phyloP scores from a whole-genome alignment of 2,888 invertebrate genomes.

The Camptogramma bilineatum region DNA sequence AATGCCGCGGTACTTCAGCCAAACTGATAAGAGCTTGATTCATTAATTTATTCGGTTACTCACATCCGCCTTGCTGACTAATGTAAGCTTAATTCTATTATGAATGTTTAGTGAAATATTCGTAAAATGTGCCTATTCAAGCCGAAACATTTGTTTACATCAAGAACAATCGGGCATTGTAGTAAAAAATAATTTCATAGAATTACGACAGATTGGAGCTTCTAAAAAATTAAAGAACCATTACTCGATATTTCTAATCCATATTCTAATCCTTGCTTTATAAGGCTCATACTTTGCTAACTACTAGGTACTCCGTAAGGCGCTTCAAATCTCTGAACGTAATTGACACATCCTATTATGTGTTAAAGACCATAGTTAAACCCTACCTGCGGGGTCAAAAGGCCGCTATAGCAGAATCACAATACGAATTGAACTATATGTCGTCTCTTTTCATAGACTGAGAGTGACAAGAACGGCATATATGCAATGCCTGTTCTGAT shows the following conservation, averaged over 20 bases:
- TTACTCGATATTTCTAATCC: not conserved
- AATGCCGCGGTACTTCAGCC: constrained; percentile 14
- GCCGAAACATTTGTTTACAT: not conserved
- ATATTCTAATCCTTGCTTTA: not conserved
- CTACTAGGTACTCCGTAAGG: too few relatives aligned
- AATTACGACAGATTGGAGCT: not conserved
- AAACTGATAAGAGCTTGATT: constrained; percentile 72
- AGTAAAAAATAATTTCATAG: not conserved
- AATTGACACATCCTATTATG: too few relatives aligned
- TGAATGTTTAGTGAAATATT: constrained; percentile 15
- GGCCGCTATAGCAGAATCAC: too few relatives aligned
- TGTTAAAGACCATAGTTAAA: not conserved
- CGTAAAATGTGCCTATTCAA: not conserved
- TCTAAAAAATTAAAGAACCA: too few relatives aligned
- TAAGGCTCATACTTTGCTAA: not conserved
- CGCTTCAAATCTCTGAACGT: too few relatives aligned
- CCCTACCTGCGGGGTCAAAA: too few relatives aligned
- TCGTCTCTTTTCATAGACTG: too few relatives aligned
- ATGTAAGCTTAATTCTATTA: constrained; percentile 39
- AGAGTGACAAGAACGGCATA: too few relatives aligned
- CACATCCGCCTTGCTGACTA: constrained; percentile 60
- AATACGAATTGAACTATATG: too few relatives aligned
- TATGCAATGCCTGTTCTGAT: too few relatives aligned
- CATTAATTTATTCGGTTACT: constrained; percentile 65
- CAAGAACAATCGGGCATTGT: not conserved